These are phyloP conservation scores for Chalcosyrphus nemorum DNA, from an alignment of 2,888 invertebrate genomes.

Conservation along the genomic window DNA sequence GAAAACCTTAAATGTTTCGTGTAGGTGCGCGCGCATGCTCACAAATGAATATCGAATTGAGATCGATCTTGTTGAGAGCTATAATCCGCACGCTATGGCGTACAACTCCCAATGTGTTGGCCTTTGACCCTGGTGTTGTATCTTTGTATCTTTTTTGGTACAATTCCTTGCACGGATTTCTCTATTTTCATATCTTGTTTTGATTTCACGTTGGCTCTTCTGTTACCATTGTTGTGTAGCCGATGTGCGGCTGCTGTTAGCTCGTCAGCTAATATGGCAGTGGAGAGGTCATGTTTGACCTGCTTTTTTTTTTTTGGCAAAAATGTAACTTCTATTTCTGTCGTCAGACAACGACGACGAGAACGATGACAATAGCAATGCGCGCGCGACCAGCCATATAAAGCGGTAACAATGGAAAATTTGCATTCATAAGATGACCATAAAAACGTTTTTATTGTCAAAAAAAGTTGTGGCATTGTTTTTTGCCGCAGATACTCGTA, in stretches of 20 bases:
- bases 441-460: constrained; percentile 56
- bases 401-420: constrained; percentile 64
- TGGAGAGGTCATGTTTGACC: constrained; percentile 69
- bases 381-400: constrained; percentile 39
- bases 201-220: constrained; percentile 31
- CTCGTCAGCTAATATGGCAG: constrained; percentile 72
- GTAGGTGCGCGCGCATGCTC: constrained; percentile 48
- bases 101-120: constrained; percentile 62
- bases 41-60: constrained; percentile 49
- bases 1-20: constrained; percentile 53
- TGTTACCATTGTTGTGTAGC: constrained; percentile 32
- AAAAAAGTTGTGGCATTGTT: too few species aligned
- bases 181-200: constrained; percentile 6
- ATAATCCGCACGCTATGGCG: background rate
- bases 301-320: constrained; percentile 57
- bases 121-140: constrained; percentile 56
- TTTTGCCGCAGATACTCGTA: too few species aligned
- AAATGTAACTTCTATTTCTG: constrained; percentile 63
- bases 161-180: constrained; percentile 66
- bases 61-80: constrained; percentile 67
- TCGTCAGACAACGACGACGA: constrained; percentile 56
- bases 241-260: constrained; percentile 43
- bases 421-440: constrained; percentile 61
- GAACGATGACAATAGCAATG: constrained; percentile 47
- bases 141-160: constrained; percentile 29